Conservation (phyloP, 2,888 invertebrate species). For the Lithophane semibrunnea region DNA sequence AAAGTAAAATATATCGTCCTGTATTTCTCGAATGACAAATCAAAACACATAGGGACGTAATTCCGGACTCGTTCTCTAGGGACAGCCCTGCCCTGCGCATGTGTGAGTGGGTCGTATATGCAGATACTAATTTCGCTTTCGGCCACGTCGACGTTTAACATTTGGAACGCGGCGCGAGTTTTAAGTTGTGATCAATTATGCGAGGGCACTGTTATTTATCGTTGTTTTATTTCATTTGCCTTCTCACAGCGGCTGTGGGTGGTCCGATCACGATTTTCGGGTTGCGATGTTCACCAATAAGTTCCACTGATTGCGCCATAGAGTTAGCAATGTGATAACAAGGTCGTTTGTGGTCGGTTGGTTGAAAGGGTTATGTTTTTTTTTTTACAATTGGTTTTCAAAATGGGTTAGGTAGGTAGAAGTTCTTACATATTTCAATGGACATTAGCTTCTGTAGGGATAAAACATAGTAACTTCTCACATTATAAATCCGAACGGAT, state of each 20-base stretch:
- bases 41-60: conserved; percentile 32
- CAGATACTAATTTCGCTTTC: conserved; percentile 87
- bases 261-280: conserved; percentile 89
- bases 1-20: conserved; percentile 16
- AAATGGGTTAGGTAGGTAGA: background rate
- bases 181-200: conserved; percentile 91
- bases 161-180: conserved; percentile 89
- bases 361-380: background rate
- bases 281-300: conserved; percentile 85
- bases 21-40: conserved; percentile 59
- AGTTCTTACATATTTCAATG: conserved; percentile 14
- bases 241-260: conserved; percentile 88
- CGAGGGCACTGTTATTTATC: conserved; percentile 89
- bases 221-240: conserved; percentile 90
- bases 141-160: conserved; percentile 87
- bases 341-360: conserved; percentile 5
- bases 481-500: conserved; percentile 46
- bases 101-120: conserved; percentile 74
- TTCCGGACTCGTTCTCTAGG: conserved; percentile 60
- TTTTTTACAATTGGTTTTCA: background rate
- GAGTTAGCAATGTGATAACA: conserved; percentile 76
- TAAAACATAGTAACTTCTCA: conserved; percentile 10
- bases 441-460: conserved; percentile 11
- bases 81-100: conserved; percentile 63
- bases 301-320: conserved; percentile 86